Evolutionary conservation across 2,888 invertebrate genomes (phyloP), one percentile per base, ranked within the genome.

Genomic region (Drosophila sordidula): DNA sequence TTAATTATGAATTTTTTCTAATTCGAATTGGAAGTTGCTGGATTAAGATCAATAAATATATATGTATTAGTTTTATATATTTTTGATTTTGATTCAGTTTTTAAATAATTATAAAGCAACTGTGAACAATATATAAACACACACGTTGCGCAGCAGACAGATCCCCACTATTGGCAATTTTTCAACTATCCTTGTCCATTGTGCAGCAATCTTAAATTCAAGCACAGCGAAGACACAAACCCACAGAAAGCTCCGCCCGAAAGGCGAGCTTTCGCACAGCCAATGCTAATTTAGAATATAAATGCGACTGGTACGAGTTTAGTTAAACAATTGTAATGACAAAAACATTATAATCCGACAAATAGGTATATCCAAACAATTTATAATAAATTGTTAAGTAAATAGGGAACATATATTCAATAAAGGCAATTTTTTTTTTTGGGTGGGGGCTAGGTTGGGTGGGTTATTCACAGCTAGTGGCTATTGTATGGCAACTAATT

Each of bases 141-240:
- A 32, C 4, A 32, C 1, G 11, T 11, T 32, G 5, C 26, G 22
- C 22, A 22, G 22, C 3, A 26, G 26, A 26, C n/a, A n/a, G 36
- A n/a, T 6, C 6, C 5, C 6, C n/a, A 36, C 14, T 6, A 38
- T 38, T 8, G 14, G 0, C 8, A 32, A 9, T 11, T 39, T 39
- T 14, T 9, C 39, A 39, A 14, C 14, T 9, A 16, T 39, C 39
- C 39, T 39, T 14, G 9, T 9, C 4, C 16, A 16, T 9, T 39
- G 9, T 8, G 39, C 16, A 16, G 3, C 8, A 14, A 16, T 9
- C 16, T 9, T 1, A 18, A 12, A 22, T 8, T 11, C 9, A 16
- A 49, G 11, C 8, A 16, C 6, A 71, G 71, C 46, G 3, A 12
- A 62, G 54, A 61, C 62, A 58, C 54, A 18, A 66, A 62, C 72